These are phyloP conservation scores for Silvanus unidentatus DNA, from an alignment of 2,888 invertebrate genomes.

Conservation along the genomic window DNA sequence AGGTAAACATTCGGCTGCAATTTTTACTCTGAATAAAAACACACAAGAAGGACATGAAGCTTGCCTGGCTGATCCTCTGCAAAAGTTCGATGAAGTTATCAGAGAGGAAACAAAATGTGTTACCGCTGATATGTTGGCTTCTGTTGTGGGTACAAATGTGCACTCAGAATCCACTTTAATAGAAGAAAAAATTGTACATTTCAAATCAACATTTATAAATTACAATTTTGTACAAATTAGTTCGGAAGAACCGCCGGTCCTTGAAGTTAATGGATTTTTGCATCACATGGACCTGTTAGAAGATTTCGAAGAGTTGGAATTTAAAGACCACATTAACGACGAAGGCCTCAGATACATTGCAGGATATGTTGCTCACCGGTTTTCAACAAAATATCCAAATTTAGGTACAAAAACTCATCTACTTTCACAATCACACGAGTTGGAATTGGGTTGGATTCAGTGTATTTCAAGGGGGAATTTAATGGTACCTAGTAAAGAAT, in stretches of 20 bases:
- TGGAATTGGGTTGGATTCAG: neutral
- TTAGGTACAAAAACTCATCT: slow-evolving; percentile 2
- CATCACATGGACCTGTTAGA: too few relatives aligned
- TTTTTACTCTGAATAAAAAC: slow-evolving; percentile 13
- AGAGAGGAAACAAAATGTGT: neutral
- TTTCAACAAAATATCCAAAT: slow-evolving; percentile 12
- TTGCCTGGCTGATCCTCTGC: neutral
- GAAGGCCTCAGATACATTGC: slow-evolving; percentile 12
- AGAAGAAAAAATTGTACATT: neutral
- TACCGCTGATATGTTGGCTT: neutral
- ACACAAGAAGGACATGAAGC: neutral
- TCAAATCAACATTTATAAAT: neutral
- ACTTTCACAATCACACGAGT: neutral
- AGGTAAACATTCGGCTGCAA: slow-evolving; percentile 22
- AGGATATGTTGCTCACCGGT: slow-evolving; percentile 13
- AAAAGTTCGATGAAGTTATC: neutral
- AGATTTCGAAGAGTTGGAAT: slow-evolving; percentile 11
- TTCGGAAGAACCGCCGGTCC: too few relatives aligned
- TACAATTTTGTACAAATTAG: neutral
- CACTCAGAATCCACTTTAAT: neutral
- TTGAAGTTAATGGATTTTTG: too few relatives aligned
- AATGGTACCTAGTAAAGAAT: neutral
- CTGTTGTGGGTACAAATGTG: neutral
- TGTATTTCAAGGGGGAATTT: neutral
- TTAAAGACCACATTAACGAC: slow-evolving; percentile 9